phyloP scores from a whole-genome alignment of 2,797 vertebrate species.

The Moxostoma hubbsi region DNA sequence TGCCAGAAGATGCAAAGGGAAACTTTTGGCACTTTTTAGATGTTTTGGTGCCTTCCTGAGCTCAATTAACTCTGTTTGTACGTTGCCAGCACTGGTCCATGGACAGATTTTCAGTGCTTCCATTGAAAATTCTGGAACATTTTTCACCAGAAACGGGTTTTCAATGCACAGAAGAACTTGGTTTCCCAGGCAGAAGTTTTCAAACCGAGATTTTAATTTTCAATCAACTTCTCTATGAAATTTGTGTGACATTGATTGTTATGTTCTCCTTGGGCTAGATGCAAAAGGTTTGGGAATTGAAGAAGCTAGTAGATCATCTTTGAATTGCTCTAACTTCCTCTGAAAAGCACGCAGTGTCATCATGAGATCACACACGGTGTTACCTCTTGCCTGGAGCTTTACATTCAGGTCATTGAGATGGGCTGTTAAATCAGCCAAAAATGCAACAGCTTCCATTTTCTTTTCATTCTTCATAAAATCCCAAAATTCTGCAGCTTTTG shows the following conservation, averaged over 20 bases:
- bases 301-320: slow-evolving; percentile 19
- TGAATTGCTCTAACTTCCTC: slow-evolving; percentile 26
- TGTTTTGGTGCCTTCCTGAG: too few relatives aligned
- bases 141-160: slow-evolving; percentile 48
- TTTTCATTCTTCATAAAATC: too few relatives aligned
- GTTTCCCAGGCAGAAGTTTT: slow-evolving; percentile 52
- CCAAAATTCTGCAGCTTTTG: neutral
- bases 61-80: too few relatives aligned
- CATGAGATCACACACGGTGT: slow-evolving; percentile 32
- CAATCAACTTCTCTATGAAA: slow-evolving; percentile 51
- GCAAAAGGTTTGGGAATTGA: slow-evolving; percentile 38
- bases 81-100: too few relatives aligned
- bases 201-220: slow-evolving; percentile 42
- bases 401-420: slow-evolving; percentile 45
- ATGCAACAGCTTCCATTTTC: neutral
- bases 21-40: too few relatives aligned
- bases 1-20: too few relatives aligned
- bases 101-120: too few relatives aligned
- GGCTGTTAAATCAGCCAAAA: slow-evolving; percentile 27
- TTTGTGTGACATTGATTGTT: slow-evolving; percentile 15
- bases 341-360: slow-evolving; percentile 25
- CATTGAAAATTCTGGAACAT: too few relatives aligned
- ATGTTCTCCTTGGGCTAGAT: slow-evolving; percentile 9
- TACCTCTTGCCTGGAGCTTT: slow-evolving; percentile 25
- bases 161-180: slow-evolving; percentile 43